Conservation (phyloP, 2,888 invertebrate genomes). For the Cephus spinipes region DNA sequence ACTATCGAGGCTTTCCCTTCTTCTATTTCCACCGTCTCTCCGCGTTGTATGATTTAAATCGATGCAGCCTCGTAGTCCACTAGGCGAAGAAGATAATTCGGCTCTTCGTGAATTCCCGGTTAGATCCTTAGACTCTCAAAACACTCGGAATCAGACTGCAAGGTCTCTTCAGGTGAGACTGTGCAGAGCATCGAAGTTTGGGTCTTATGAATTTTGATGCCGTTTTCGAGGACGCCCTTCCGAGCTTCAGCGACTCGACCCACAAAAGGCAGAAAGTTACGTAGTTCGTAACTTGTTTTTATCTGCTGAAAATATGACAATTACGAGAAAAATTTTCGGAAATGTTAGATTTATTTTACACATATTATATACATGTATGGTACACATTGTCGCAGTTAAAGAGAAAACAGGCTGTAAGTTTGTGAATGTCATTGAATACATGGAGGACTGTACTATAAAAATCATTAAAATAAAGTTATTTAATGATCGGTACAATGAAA, state of each 20-base stretch:
- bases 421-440: constrained; percentile 48
- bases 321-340: neutral
- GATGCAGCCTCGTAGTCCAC: constrained; percentile 35
- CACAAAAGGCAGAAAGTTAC: neutral
- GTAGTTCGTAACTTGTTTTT: neutral
- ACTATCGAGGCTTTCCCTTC: constrained; percentile 28
- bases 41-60: constrained; percentile 36
- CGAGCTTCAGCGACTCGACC: neutral
- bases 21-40: constrained; percentile 31
- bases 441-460: constrained; percentile 50
- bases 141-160: constrained; percentile 18
- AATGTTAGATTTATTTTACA: constrained; percentile 40
- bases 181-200: neutral
- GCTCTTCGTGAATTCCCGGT: constrained; percentile 34
- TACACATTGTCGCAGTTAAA: constrained; percentile 41
- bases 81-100: constrained; percentile 33
- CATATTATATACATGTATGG: constrained; percentile 41
- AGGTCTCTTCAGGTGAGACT: neutral
- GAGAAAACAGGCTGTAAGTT: constrained; percentile 48
- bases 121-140: constrained; percentile 22
- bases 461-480: constrained; percentile 58
- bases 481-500: constrained; percentile 37
- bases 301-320: neutral
- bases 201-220: neutral
- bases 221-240: neutral